Evolutionary conservation across 2,113 vertebrate genomes (phyloP).

Genomic region (Catagonus wagneri): DNA sequence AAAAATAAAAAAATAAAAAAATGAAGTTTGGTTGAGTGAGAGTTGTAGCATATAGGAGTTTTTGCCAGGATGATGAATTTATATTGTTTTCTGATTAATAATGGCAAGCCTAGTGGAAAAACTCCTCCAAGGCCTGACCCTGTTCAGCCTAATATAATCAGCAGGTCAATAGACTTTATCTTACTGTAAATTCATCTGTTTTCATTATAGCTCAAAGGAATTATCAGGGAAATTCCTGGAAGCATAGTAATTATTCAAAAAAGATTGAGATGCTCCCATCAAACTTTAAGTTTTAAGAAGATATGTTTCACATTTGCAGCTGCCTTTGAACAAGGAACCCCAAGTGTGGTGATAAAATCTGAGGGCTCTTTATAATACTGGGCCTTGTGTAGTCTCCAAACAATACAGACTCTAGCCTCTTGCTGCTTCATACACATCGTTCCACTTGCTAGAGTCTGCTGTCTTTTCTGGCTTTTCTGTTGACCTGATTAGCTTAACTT

Average conservation of each 20-base stretch:
- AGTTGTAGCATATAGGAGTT: not conserved
- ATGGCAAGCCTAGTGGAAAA: not conserved
- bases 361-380: not conserved
- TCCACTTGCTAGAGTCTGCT: not conserved
- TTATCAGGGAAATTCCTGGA: not conserved
- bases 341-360: not conserved
- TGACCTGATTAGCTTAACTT: slow-evolving; percentile 63
- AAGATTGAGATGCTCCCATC: not conserved
- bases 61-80: not conserved
- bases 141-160: not conserved
- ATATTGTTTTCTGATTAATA: not conserved
- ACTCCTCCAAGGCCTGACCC: not conserved
- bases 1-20: too few relatives aligned
- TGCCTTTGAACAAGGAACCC: not conserved
- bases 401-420: not conserved
- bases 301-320: not conserved
- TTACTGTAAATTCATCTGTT: not conserved
- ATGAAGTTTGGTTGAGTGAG: not conserved
- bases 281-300: not conserved
- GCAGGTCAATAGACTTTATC: not conserved
- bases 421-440: not conserved
- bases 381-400: fast-evolving
- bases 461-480: slow-evolving; percentile 16
- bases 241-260: not conserved
- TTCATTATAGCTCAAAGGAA: not conserved